Evolutionary conservation across 2,797 vertebrate genomes (phyloP), one percentile per base, ranked within the genome.

Genomic region (Myripristis murdjan): DNA sequence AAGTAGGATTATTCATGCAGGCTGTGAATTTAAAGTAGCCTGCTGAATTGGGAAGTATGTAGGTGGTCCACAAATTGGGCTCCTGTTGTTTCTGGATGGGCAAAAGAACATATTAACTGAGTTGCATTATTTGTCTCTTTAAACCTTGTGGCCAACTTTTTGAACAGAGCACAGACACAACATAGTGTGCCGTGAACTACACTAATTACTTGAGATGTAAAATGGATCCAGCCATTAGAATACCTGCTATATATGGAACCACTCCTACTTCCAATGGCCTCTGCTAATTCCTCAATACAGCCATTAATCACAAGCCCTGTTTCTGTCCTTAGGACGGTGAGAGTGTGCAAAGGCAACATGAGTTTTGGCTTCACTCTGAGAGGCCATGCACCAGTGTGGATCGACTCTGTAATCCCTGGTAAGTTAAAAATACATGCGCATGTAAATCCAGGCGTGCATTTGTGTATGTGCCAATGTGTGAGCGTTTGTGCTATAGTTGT

Each of bases 331-430:
- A 99, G 98, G 93, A 99, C 98, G 0, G 97, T 99, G 41, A 94
- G 98, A 26, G 97, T 99, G 31, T 98, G 98, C 87, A 99, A 98
- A 83, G 98, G 97, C 67, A 98, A 96, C 92, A 96, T 96, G 90
- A 99, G 97, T 74, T 99, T 99, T 51, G 98, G 97, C 51, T 99
- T 99, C 85, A 99, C 98, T 0, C 93, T 99, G 0, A 95, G 98
- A 1, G 98, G 98, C 35, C 97, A 99, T 46, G 97, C 97, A 47
- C 97, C 98, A 0, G 97, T 99, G 72, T 99, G 98, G 98, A 98
- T 99, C 0, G 98, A 99, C 87, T 99, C 98, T 0, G 93, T 99
- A 66, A 93, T 99, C 48, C 96, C 97, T 69, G 98, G 98, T 99
- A 90, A 91, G 93, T 75, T 61, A 28, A 52, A 67, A 26, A 43